Percentiles rank a stretch among this genome's conserved stretches.
Conservation (phyloP, 2,113 vertebrate genomes). For the Psophia crepitans region DNA sequence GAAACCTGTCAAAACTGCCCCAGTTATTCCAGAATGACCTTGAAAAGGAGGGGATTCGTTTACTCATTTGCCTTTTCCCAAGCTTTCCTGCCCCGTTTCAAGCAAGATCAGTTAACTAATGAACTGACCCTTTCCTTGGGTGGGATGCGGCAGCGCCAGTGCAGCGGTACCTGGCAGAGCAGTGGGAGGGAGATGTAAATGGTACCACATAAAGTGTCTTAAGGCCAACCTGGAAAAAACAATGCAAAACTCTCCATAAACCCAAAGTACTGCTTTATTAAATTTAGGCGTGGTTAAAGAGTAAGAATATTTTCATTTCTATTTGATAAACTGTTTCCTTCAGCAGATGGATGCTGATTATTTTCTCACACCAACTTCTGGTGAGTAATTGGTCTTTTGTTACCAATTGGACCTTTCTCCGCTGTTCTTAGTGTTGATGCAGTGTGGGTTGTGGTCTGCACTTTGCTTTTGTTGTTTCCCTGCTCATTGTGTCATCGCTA, state of each 20-base stretch:
- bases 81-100: not conserved
- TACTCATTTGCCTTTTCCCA: not conserved
- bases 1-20: not conserved
- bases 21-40: not conserved
- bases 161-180: not conserved
- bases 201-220: not conserved
- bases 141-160: not conserved
- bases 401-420: not conserved
- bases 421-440: not conserved
- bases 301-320: not conserved
- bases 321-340: not conserved
- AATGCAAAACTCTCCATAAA: not conserved
- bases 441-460: rapidly evolving
- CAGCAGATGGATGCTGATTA: not conserved
- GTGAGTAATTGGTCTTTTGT: not conserved
- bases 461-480: not conserved
- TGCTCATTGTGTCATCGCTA: not conserved
- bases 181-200: too few relatives aligned
- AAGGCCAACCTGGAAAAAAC: not conserved
- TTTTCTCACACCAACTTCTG: not conserved
- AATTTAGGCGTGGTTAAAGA: rapidly evolving
- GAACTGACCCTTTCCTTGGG: rapidly evolving
- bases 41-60: not conserved
- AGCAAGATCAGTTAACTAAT: not conserved
- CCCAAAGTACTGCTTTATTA: not conserved